A percentile compares a stretch with the other conserved stretches of the same genome.
These are phyloP conservation scores for Dryobota labecula DNA, from an alignment of 2,888 invertebrate genomes.

Conservation along the genomic window DNA sequence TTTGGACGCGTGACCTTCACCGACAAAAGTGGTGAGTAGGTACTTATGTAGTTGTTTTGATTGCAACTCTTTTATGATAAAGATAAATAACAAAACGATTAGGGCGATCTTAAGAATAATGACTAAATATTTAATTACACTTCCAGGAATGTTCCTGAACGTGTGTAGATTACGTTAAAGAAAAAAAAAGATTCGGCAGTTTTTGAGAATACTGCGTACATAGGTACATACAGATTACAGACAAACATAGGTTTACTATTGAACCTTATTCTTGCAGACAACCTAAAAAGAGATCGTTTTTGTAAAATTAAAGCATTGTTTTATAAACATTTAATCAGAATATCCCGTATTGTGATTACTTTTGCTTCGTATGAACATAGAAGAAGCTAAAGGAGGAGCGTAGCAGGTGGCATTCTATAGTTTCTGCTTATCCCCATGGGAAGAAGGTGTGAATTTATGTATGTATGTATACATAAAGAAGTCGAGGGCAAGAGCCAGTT, in stretches of 20 bases:
- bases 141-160: too few relatives aligned
- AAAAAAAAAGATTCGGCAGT: neutral
- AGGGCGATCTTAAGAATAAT: constrained; percentile 1
- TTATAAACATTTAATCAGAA: neutral
- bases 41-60: constrained; percentile 29
- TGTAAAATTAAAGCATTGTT: neutral
- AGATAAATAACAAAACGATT: constrained; percentile 30
- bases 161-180: neutral
- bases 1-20: constrained; percentile 44
- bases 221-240: neutral
- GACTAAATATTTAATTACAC: neutral
- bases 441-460: too few relatives aligned
- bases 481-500: constrained; percentile 33
- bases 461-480: neutral
- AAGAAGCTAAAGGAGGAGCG: too few relatives aligned
- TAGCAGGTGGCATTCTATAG: too few relatives aligned
- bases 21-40: constrained; percentile 34
- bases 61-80: constrained; percentile 13
- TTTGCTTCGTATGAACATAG: too few relatives aligned
- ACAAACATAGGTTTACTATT: neutral
- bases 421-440: too few relatives aligned
- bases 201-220: neutral
- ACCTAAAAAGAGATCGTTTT: neutral
- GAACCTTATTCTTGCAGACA: neutral
- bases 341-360: neutral